Conservation (phyloP, 2,888 invertebrate species). For the Acanthosoma haemorrhoidale region DNA sequence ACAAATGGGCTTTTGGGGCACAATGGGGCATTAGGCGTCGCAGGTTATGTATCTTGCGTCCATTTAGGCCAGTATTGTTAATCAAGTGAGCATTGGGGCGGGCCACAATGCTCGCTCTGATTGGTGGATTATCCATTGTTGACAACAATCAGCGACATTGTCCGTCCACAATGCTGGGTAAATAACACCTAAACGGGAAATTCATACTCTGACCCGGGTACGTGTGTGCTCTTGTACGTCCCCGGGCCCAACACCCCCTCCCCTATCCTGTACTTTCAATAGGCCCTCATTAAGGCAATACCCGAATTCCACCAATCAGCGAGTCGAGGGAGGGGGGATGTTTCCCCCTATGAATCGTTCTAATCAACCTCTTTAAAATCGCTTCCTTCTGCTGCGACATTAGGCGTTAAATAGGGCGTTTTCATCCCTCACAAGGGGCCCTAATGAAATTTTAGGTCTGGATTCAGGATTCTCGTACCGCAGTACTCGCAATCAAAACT, state of each 20-base stretch:
- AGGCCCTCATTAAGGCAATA: conserved; percentile 14
- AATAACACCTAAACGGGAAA: conserved; percentile 39
- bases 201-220: conserved; percentile 34
- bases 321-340: neutral
- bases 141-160: conserved; percentile 38
- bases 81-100: conserved; percentile 35
- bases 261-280: neutral
- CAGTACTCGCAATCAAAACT: conserved; percentile 3
- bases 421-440: conserved; percentile 9
- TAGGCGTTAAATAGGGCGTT: conserved; percentile 11
- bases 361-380: conserved; percentile 23
- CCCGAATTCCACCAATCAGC: conserved; percentile 10
- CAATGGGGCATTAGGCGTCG: conserved; percentile 7
- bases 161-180: conserved; percentile 35
- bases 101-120: conserved; percentile 35
- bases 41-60: conserved; percentile 19
- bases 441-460: conserved; percentile 15
- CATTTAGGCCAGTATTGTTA: conserved; percentile 37
- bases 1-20: conserved; percentile 2
- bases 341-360: conserved; percentile 12
- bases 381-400: conserved; percentile 18
- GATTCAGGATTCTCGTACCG: neutral
- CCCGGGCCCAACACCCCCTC: neutral
- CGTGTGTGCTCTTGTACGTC: neutral
- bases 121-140: conserved; percentile 38